Evolutionary conservation across 1,140 invertebrate species (phyloP).

Genomic region (Lethocerus indicus): DNA sequence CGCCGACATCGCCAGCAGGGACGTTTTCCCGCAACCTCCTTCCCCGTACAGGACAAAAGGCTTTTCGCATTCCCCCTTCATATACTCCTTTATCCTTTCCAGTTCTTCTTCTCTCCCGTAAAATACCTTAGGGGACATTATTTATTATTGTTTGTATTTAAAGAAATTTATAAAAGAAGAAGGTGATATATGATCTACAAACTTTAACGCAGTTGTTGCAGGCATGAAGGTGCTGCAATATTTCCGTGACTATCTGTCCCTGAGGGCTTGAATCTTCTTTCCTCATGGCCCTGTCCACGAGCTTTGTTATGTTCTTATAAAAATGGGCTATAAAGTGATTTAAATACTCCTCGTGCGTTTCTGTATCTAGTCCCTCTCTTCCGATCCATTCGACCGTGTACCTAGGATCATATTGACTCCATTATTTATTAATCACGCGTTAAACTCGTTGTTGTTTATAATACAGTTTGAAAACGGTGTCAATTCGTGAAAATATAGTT

Average conservation of each 20-base stretch:
- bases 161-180: background rate
- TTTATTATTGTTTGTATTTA: background rate
- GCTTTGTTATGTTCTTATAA: conserved; percentile 83
- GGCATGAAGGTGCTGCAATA: conserved; percentile 89
- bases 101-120: conserved; percentile 83
- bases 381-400: conserved; percentile 96
- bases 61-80: conserved; percentile 67
- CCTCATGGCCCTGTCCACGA: conserved; percentile 84
- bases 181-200: background rate
- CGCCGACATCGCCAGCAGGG: conserved; percentile 82
- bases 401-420: conserved; percentile 28
- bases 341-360: conserved; percentile 87
- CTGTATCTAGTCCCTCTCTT: conserved; percentile 78
- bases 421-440: no score
- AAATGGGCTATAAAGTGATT: conserved; percentile 92
- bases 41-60: conserved; percentile 89
- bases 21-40: conserved; percentile 95
- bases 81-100: conserved; percentile 65
- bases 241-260: conserved; percentile 88
- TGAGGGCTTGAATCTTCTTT: conserved; percentile 88
- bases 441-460: no score
- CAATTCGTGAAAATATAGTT: background rate
- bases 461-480: background rate
- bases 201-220: conserved; percentile 90
- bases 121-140: conserved; percentile 45